phyloP scores from a whole-genome alignment of 1,140 invertebrate species.

The Pseudomyrmex concolor region DNA sequence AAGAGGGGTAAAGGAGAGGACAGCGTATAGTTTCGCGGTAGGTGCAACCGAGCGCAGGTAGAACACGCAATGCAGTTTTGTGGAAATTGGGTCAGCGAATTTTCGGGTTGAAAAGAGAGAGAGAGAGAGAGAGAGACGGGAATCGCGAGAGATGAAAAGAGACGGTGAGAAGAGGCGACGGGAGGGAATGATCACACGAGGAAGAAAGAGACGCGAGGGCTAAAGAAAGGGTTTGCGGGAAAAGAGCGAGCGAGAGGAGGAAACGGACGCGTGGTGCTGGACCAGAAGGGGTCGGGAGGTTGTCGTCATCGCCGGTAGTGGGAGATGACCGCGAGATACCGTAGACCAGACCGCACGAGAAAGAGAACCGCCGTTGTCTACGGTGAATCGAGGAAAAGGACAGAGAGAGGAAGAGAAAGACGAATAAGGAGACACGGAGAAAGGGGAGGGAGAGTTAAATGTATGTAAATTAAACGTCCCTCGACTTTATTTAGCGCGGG shows the following conservation, averaged over 20 bases:
- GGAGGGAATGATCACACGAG: constrained; percentile 5
- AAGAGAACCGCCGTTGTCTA: constrained; percentile 26
- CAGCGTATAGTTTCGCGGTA: constrained; percentile 69
- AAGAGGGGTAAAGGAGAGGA: constrained; percentile 17
- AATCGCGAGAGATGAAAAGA: neutral
- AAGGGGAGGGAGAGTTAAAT: constrained; percentile 59
- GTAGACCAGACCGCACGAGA: constrained; percentile 53
- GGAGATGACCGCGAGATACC: constrained; percentile 60
- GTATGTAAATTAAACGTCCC: constrained; percentile 77
- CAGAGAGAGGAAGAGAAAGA: constrained; percentile 4
- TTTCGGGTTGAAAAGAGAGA: constrained; percentile 69
- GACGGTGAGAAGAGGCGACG: neutral
- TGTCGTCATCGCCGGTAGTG: constrained; percentile 53
- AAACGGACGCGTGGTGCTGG: constrained; percentile 40
- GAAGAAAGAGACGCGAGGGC: neutral
- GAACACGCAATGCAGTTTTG: constrained; percentile 76
- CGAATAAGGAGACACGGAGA: neutral
- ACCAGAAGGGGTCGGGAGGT: constrained; percentile 55
- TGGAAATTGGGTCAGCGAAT: constrained; percentile 79
- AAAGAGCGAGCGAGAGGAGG: constrained; percentile 1
- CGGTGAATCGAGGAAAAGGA: neutral
- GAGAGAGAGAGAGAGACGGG: neutral
- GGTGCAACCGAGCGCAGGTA: constrained; percentile 72
- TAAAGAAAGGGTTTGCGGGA: neutral
- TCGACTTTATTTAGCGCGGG: constrained; percentile 76